Evolutionary conservation across 2,888 invertebrate species (phyloP), one percentile per base, ranked within the genome.

Genomic region (Latheticus oryzae): DNA sequence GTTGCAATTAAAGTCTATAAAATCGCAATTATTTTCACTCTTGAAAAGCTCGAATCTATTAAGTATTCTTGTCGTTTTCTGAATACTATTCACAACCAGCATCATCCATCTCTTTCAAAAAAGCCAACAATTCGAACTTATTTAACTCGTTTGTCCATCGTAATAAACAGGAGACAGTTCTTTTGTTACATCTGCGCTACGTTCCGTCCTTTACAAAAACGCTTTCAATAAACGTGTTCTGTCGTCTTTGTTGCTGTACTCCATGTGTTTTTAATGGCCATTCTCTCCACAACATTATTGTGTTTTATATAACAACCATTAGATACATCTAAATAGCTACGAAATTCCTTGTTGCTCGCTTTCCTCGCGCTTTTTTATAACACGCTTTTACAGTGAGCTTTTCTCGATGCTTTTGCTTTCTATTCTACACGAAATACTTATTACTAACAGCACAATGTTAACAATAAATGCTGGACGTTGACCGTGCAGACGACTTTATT

Each of bases 241-340:
- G 13, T 2, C n/a, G 26, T 17, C 19, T 28, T 26, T 28, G 26
- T 42, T 32, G 32, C 12, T 32, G 9, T 9, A 45, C 30, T 32
- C 45, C 45, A 32, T 30, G 15, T 47, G 45, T 17, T 47, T 47
- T 47, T 47, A 47, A 47, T 23, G 45, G 32, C 42, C 28, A 42
- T 42, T 45, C 32, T 19, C 45, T 32, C 21, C 11, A 24, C 40
- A 40, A 5, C 12, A 32, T 47, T 47, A 47, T 47, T 47, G 45
- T 47, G 45, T 47, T 47, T 43, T 43, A 43, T 47, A 47, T 19
- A 47, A 47, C 30, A 33, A 32, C 45, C 32, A 33, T 47, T 47
- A 32, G 45, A 32, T 32, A 19, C 32, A 23, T 32, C 45, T 33
- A 47, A 47, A 47, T 32, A 47, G 45, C 45, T 4, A 23, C 23